Evolutionary conservation across 2,797 vertebrate species (phyloP), one percentile per base, ranked within the genome.

Genomic region (Gila robusta): DNA sequence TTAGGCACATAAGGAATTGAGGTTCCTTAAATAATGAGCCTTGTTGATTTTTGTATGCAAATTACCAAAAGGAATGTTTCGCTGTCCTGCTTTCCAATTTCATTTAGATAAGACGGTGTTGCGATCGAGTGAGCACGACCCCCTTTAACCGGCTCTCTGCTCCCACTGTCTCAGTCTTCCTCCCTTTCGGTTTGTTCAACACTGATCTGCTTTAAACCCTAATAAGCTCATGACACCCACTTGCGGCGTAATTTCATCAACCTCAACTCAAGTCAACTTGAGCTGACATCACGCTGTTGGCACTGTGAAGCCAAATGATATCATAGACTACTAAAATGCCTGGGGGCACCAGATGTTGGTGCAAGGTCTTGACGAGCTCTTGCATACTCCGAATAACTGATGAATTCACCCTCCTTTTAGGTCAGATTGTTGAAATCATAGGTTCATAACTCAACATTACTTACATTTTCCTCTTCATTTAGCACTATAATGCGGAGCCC

Each of bases 381-480:
- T 3, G 9, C 12, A 44, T 5, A 14, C 28, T 6, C n/a, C 1
- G 23, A 74, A 67, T 19, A 41, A 67, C 39, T 8, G 47, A 71
- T 9, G 44, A 62, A 70, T 73, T 49, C 9, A 10, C 21, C 28
- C 28, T 49, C 59, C 90, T 93, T 92, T 91, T 85, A 93, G 93
- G 95, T 92, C 94, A 93, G 94, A 92, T 92, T 94, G 95, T 96
- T 94, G 94, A 95, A 96, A 96, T 96, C 94, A 95, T 95, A 95
- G 94, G 96, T 95, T 95, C 95, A 94, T 96, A 96, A 96, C 95
- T 96, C 95, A 95, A 95, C 96, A 96, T 96, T 95, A 96, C 95
- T 96, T 96, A 94, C 95, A 96, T 96, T 96, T 97, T 96, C 95
- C 95, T 95, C 95, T 95, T 96, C 96, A 96, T 96, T 96, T 96